Base-by-base conservation (phyloP, 2,888 invertebrate species). In the Chrysolina haemoptera region DNA sequence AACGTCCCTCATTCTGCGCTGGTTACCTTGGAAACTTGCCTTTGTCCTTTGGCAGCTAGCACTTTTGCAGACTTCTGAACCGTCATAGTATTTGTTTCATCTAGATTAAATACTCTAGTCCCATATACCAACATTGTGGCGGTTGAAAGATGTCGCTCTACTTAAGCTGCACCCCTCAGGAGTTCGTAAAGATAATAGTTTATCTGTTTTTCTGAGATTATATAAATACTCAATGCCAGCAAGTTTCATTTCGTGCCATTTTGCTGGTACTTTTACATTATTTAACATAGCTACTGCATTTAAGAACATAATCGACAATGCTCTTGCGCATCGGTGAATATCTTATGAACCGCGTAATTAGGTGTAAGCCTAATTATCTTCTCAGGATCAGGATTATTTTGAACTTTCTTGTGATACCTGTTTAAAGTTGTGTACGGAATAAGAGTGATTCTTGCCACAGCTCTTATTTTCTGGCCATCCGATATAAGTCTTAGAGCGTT, bases 141-240 rank as follows among this genome's bases (percentile, higher is more conserved):
- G 43, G 14, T 43, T 43, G 43, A 43, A 43, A 43, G 43, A 43
- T 12, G 43, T 43, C 14, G 43, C 43, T 43, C 43, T 43, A 12
- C 43, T 43, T 12, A 43, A 43, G 14, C 9, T 43, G 43, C 43
- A 43, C 10, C 12, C 43, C 43, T 70, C 64, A 14, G 70, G 70
- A 14, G 63, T 46, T 46, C 64, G 10, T 3, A 70, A 50, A 14
- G 12, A 27, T 68, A 27, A 68, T 22, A 4, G 62, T 20, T 62
- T 62, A 62, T 62, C 35, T 62, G 9, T 62, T 22, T 62, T 62
- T 62, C 62, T 62, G 35, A 62, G 62, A 62, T 62, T 62, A 35
- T 62, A 22, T 20, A 62, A 20, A 22, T 62, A 62, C 62, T n/a
- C n/a, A n/a, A n/a, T n/a, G n/a, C n/a, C n/a, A n/a, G n/a, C n/a